Evolutionary conservation across 1,140 invertebrate genomes (phyloP), one percentile per base, ranked within the genome.

Genomic region (Lepidurus couesii): DNA sequence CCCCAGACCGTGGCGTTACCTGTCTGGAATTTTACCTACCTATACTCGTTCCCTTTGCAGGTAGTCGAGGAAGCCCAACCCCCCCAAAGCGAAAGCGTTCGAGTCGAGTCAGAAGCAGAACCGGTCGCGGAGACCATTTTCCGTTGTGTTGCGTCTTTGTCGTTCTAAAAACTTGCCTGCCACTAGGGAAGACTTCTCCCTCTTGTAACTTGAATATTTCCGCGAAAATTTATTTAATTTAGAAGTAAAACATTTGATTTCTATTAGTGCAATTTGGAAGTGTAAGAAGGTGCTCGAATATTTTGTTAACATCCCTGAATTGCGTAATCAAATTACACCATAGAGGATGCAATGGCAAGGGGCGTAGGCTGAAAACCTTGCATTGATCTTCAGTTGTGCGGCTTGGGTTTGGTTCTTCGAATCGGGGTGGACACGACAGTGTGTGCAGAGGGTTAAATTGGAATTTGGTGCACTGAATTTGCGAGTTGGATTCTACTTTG

Each of bases 81-180:
- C 53, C 53, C 34, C 9, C 53, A 65, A 65, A 65, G 53, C 53
- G 16, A 65, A 21, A 65, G 53, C 53, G 53, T 65, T 65, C 21
- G 53, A 65, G 53, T 65, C n/a, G 53, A 65, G 53, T 65, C 53
- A 21, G 53, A 65, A 65, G 16, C 53, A 65, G 53, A 65, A 65
- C 53, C 53, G 53, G 53, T 13, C 53, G n/a, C 53, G 53, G 53
- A 65, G 53, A 13, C 21, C 53, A 65, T 65, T 65, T 65, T 65
- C 53, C 53, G 53, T 65, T 65, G 53, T 21, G 53, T 65, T 65
- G 53, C 53, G 53, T 65, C 53, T 65, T 65, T 65, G 53, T 65
- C 53, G 53, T 4, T 65, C 53, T 47, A 10, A 7, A 13, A 65
- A 47, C 5, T 47, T 47, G 10, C 45, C 16, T 11, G 21, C 53